A percentile compares a stretch with the other conserved stretches of the same genome.
Evolutionary conservation across 2,888 invertebrate species (phyloP).

Genomic region (Parnassius mnemosyne): DNA sequence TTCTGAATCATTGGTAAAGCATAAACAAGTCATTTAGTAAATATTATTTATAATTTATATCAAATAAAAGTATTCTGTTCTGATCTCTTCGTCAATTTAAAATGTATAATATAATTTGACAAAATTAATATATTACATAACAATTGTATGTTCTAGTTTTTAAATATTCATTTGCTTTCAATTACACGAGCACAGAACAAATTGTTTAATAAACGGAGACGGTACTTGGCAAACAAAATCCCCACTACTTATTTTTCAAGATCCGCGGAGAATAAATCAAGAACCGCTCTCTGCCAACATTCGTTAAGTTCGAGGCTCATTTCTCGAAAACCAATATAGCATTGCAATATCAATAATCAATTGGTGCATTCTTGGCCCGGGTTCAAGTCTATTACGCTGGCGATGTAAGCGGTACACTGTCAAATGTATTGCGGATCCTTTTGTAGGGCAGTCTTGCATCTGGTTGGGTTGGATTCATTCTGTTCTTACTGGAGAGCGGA

Average conservation of each 20-base stretch:
- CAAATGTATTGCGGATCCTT: slow-evolving; percentile 52
- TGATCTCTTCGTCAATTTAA: too few relatives aligned
- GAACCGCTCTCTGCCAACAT: slow-evolving; percentile 28
- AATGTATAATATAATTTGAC: too few relatives aligned
- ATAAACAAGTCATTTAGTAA: too few relatives aligned
- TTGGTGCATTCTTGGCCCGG: slow-evolving; percentile 75
- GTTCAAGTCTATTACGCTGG: slow-evolving; percentile 74
- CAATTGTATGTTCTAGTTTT: too few relatives aligned
- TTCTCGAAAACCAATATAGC: slow-evolving; percentile 67
- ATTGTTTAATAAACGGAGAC: slow-evolving; percentile 26
- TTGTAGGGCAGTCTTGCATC: slow-evolving; percentile 41
- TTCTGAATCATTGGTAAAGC: too few relatives aligned
- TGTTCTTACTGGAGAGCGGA: slow-evolving; percentile 21
- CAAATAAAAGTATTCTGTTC: too few relatives aligned
- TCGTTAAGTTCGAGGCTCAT: slow-evolving; percentile 46
- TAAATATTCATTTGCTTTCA: neutral
- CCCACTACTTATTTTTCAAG: slow-evolving; percentile 27
- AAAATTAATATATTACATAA: too few relatives aligned
- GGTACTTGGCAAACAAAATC: slow-evolving; percentile 30
- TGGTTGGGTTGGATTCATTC: slow-evolving; percentile 31
- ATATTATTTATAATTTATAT: too few relatives aligned
- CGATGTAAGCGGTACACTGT: slow-evolving; percentile 42
- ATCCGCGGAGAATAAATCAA: slow-evolving; percentile 35
- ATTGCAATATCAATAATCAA: slow-evolving; percentile 80
- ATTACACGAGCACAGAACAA: neutral